Evolutionary conservation across 2,888 invertebrate genomes (phyloP).

Genomic region (Aplocera efformata): DNA sequence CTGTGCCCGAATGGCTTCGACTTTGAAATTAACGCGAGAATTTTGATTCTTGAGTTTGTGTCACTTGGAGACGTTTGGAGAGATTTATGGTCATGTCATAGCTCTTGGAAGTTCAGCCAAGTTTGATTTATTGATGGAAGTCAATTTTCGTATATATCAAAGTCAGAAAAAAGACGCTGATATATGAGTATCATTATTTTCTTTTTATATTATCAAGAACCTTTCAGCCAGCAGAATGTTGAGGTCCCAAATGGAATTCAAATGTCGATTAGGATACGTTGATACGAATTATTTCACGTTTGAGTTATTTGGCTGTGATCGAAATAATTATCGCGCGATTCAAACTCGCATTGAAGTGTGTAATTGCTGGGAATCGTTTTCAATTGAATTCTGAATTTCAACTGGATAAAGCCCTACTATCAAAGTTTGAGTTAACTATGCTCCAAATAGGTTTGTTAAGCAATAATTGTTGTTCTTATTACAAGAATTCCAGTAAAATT

Average conservation of each 20-base stretch:
- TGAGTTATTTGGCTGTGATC: constrained; percentile 5
- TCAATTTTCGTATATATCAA: constrained; percentile 6
- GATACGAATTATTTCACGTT: constrained; percentile 3
- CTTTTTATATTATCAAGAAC: constrained; percentile 3
- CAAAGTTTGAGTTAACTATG: too few relatives aligned
- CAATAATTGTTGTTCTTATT: too few relatives aligned
- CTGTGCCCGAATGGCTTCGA: constrained; percentile 28
- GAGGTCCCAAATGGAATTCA: neutral
- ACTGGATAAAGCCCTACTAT: too few relatives aligned
- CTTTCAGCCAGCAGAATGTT: neutral
- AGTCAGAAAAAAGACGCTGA: constrained; percentile 7
- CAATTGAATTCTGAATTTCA: too few relatives aligned
- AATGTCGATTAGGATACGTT: constrained; percentile 6
- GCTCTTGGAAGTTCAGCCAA: constrained; percentile 9
- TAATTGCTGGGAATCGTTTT: neutral
- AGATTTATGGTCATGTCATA: constrained; percentile 16
- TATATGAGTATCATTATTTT: constrained; percentile 9
- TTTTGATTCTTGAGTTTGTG: constrained; percentile 7
- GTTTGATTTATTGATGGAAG: constrained; percentile 19
- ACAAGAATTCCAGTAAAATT: too few relatives aligned
- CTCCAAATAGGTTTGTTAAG: too few relatives aligned
- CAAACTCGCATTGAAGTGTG: constrained; percentile 1
- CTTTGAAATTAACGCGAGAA: constrained; percentile 20
- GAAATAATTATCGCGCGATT: constrained; percentile 3
- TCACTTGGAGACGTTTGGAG: neutral